A percentile compares a stretch with the other conserved stretches of the same genome.
Evolutionary conservation across 2,888 invertebrate genomes (phyloP).

Genomic region (Tachystola acroxantha): DNA sequence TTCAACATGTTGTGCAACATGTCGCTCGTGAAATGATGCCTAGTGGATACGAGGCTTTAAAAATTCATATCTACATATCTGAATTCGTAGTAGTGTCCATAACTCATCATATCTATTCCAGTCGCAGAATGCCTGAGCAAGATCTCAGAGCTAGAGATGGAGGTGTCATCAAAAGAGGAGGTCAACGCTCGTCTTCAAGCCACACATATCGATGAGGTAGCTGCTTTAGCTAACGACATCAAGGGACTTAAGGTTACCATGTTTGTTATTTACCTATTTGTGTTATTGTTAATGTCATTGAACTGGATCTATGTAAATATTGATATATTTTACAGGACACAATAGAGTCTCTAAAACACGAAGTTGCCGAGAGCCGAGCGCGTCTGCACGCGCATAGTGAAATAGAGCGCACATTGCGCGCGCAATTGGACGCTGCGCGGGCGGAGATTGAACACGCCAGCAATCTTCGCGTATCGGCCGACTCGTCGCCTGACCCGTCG

Average conservation of each 20-base stretch:
- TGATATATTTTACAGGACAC: slow-evolving; percentile 46
- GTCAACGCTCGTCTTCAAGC: slow-evolving; percentile 69
- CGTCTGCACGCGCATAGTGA: slow-evolving; percentile 67
- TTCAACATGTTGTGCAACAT: too few relatives aligned
- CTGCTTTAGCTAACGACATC: slow-evolving; percentile 59
- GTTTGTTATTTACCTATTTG: too few relatives aligned
- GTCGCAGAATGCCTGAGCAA: slow-evolving; percentile 78
- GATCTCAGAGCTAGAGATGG: slow-evolving; percentile 77
- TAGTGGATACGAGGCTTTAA: too few relatives aligned
- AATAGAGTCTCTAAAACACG: slow-evolving; percentile 66
- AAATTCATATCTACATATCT: too few relatives aligned
- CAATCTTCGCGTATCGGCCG: slow-evolving; percentile 17
- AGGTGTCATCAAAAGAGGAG: slow-evolving; percentile 73
- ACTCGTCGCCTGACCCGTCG: slow-evolving; percentile 21
- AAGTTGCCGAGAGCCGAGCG: slow-evolving; percentile 65
- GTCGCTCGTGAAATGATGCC: too few relatives aligned
- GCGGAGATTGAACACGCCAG: slow-evolving; percentile 39
- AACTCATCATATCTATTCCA: slow-evolving; percentile 40
- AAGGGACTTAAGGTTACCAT: slow-evolving; percentile 63
- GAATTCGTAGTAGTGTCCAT: too few relatives aligned
- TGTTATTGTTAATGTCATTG: too few relatives aligned
- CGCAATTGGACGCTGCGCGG: slow-evolving; percentile 66
- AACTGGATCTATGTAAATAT: not conserved
- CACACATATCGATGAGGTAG: slow-evolving; percentile 62
- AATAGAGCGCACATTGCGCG: slow-evolving; percentile 65